Evolutionary conservation across 2,888 invertebrate genomes (phyloP), one percentile per base, ranked within the genome.

Genomic region (Anodontia alba): DNA sequence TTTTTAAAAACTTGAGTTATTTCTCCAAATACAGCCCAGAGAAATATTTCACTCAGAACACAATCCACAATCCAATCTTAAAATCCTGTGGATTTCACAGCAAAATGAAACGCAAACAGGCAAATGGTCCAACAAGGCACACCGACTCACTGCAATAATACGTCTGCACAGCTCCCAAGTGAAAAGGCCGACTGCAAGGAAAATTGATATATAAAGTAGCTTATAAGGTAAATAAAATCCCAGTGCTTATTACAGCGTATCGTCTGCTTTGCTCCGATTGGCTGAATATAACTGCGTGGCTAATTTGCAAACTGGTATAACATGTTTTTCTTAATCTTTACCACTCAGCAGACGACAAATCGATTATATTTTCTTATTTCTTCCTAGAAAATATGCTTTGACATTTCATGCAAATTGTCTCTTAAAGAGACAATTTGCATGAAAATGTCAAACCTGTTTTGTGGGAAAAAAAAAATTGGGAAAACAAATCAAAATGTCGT

Each of bases 291-390:
- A 12, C 51, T 31, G 12, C 38, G 36, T 72, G 33, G 72, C 76
- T 81, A 54, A 87, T 87, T 87, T 84, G 82, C 84, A 87, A 83
- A 83, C 86, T 78, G 73, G 84, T 72, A 78, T 71, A 84, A 80
- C 84, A 62, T 71, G 80, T 62, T 33, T 33, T 62, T 8, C 33
- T 20, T 62, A 17, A 17, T 31, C 17, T 29, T n/a, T n/a, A n/a
- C n/a, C n/a, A n/a, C n/a, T n/a, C n/a, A n/a, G n/a, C n/a, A n/a
- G n/a, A n/a, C n/a, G n/a, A n/a, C n/a, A n/a, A n/a, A n/a, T n/a
- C n/a, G n/a, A n/a, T n/a, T n/a, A n/a, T n/a, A n/a, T n/a, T n/a
- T n/a, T n/a, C n/a, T n/a, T n/a, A n/a, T n/a, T n/a, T n/a, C n/a
- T n/a, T n/a, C n/a, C n/a, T n/a, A n/a, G n/a, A n/a, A n/a, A n/a